phyloP scores from a whole-genome alignment of 2,797 vertebrate genomes.

The Oreortyx pictus region DNA sequence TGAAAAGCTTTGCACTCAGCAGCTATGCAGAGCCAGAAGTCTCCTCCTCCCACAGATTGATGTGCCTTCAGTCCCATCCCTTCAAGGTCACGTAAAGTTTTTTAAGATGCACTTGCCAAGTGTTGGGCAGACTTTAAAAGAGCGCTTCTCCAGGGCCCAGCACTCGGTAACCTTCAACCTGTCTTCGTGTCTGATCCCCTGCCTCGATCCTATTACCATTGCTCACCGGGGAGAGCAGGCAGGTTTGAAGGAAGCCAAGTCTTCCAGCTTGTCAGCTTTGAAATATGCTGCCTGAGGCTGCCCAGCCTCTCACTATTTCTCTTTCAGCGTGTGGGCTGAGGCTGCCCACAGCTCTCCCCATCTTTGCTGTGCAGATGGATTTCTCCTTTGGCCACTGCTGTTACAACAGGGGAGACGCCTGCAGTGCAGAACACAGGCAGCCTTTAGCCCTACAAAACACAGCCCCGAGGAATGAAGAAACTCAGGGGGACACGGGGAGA shows the following conservation, averaged over 20 bases:
- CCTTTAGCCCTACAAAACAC: not conserved
- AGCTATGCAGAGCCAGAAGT: not conserved
- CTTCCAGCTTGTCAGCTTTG: conserved; percentile 48
- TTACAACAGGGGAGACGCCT: not conserved
- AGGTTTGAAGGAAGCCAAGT: conserved; percentile 38
- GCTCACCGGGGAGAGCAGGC: conserved; percentile 36
- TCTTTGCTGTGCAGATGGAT: not conserved
- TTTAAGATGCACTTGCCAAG: not conserved
- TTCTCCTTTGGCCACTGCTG: not conserved
- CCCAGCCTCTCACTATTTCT: conserved; percentile 17
- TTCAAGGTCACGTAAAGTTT: conserved; percentile 39
- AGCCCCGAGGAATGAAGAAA: fast-evolving
- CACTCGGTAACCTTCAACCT: not conserved
- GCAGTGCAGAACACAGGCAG: fast-evolving
- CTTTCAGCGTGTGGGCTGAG: not conserved
- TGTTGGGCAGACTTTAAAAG: not conserved
- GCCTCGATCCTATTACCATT: conserved; percentile 19
- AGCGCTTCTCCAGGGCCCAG: not conserved
- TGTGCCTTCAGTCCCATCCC: not conserved
- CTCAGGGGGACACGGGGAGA: not conserved
- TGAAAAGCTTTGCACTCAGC: not conserved
- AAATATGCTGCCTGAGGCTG: conserved; percentile 47
- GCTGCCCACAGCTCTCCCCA: conserved; percentile 9
- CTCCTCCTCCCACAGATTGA: not conserved
- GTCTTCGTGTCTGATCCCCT: conserved; percentile 28